Conservation (phyloP, 2,113 vertebrate species). For the Nematolebias whitei region DNA sequence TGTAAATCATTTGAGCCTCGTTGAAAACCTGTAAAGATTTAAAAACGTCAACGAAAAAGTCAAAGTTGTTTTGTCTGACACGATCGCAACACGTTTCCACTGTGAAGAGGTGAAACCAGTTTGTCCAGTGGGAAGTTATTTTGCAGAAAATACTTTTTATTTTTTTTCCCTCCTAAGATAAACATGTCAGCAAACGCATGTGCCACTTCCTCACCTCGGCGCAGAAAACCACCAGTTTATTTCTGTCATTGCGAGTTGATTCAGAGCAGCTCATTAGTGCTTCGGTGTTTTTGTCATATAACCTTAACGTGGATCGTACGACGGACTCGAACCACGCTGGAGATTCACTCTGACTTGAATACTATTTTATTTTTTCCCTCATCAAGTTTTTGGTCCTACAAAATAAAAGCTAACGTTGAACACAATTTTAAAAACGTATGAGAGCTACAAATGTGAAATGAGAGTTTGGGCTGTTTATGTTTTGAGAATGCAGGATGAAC, state of each 20-base stretch:
- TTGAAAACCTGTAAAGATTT: neutral
- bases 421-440: neutral
- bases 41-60: neutral
- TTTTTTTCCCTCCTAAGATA: neutral
- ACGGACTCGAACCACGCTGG: neutral
- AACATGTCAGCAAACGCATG: neutral
- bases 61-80: neutral
- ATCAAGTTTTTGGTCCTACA: no score
- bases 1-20: neutral
- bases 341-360: no score
- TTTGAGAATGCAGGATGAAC: neutral
- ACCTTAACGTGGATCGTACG: no score
- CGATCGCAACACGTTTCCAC: neutral
- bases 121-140: conserved; percentile 19
- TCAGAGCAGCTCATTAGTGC: no score
- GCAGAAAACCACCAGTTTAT: neutral
- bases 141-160: conserved; percentile 1
- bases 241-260: neutral
- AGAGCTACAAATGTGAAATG: neutral
- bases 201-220: conserved; percentile 1
- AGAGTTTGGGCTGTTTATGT: neutral
- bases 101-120: conserved; percentile 24
- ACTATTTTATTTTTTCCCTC: no score
- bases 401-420: no score
- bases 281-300: neutral